Conservation (phyloP, 2,888 invertebrate species). For the Nemurella pictetii region DNA sequence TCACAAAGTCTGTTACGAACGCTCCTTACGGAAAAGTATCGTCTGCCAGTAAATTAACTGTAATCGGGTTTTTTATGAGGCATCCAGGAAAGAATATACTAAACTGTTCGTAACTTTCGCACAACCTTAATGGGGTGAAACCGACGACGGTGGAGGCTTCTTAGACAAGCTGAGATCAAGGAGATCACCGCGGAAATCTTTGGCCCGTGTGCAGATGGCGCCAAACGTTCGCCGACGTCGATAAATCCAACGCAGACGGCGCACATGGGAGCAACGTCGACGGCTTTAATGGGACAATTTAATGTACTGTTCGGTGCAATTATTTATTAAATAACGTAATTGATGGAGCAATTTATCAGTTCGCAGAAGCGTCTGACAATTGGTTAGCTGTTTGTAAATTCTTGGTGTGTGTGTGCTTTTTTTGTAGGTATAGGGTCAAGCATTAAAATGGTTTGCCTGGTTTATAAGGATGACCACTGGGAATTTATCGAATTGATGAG, state of each 20-base stretch:
- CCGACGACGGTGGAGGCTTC: too few species aligned
- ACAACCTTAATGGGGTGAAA: too few species aligned
- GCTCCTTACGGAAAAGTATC: too few species aligned
- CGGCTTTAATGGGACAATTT: not conserved
- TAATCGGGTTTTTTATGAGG: too few species aligned
- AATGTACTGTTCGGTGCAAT: not conserved
- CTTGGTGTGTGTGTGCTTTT: not conserved
- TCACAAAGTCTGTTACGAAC: too few species aligned
- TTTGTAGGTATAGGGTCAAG: not conserved
- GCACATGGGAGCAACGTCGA: too few species aligned
- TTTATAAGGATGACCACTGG: not conserved
- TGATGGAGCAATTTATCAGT: not conserved
- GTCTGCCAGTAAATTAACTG: too few species aligned
- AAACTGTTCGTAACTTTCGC: too few species aligned
- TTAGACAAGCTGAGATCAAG: not conserved
- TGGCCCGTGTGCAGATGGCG: not conserved
- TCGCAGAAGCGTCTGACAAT: not conserved
- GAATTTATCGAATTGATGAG: not conserved
- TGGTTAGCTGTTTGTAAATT: not conserved
- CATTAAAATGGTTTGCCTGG: not conserved
- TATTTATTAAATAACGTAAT: not conserved
- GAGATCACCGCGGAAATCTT: not conserved
- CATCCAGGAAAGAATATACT: too few species aligned
- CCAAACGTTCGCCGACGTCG: not conserved
- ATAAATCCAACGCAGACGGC: not conserved